Conservation (phyloP, 2,888 invertebrate genomes). For the Ametastegia equiseti region DNA sequence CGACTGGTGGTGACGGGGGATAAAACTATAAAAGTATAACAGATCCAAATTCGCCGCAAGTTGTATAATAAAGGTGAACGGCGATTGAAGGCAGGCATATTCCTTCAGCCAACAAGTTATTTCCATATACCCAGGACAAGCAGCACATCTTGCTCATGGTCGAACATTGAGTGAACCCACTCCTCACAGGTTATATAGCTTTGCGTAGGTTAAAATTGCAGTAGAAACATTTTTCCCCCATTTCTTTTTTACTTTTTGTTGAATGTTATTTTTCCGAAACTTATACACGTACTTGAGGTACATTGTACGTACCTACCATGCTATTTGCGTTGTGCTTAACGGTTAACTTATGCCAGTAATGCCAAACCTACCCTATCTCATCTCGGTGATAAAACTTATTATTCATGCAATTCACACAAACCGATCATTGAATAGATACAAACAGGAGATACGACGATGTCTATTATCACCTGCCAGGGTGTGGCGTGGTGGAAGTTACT, state of each 20-base stretch:
- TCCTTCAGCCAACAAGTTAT: background rate
- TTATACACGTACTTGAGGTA: background rate
- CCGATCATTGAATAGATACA: conserved; percentile 60
- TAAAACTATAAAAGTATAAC: conserved; percentile 10
- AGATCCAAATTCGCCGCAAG: conserved; percentile 20
- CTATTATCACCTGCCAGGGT: conserved; percentile 48
- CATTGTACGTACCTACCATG: conserved; percentile 7
- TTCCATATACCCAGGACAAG: background rate
- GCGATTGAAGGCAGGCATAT: conserved; percentile 7
- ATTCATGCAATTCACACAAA: conserved; percentile 55
- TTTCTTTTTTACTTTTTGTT: background rate
- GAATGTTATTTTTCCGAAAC: background rate
- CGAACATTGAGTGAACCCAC: background rate
- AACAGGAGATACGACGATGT: conserved; percentile 54
- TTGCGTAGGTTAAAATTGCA: conserved; percentile 33
- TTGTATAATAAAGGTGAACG: conserved; percentile 16
- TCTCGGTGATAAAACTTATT: conserved; percentile 55
- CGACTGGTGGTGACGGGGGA: background rate
- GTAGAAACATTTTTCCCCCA: background rate
- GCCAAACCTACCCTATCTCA: conserved; percentile 36
- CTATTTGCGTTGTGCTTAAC: conserved; percentile 29
- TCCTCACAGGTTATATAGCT: conserved; percentile 18
- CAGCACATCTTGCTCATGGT: background rate
- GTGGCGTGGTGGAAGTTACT: conserved; percentile 33
- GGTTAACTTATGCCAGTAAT: conserved; percentile 31